Base-by-base conservation (phyloP, 2,797 vertebrate genomes). In the Eleutherodactylus coqui region DNA sequence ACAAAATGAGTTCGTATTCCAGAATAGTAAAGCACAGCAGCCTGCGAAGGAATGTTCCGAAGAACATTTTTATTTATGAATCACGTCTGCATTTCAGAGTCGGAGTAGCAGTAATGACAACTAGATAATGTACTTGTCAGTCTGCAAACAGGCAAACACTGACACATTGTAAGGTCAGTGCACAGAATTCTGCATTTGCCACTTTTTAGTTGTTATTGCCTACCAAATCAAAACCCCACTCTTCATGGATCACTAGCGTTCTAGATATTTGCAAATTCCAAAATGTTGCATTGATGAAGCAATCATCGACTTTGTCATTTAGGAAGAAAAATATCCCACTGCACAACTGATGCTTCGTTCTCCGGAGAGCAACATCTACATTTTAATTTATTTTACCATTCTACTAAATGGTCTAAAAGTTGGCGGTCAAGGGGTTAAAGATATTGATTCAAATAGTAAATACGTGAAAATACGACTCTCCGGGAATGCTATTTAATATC, bases 91-190 rank as follows among this genome's bases (percentile, higher is more conserved):
- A 80, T 69, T 51, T 67, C 21, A 24, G 10, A 49, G 24, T 32
- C 34, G 27, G n/a, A 70, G 79, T 70, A 34, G 43, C 21, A 53
- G 64, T 43, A 51, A 70, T 82, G 79, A 82, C 79, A 82, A 67
- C 43, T 69, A 82, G 64, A 82, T 82, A 82, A 82, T 82, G 79
- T 70, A 82, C 79, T 82, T 82, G 79, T 82, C 79, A 70, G 27
- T 69, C 64, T 49, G 62, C 62, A 69, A 51, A 51, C 79, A 53
- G 62, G 45, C 29, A 82, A 69, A 67, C 79, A 51, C 79, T 69
- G 62, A 60, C 45, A 51, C 27, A 17, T n/a, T 67, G 79, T 67
- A 82, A 70, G 79, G 79, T 82, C 79, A 82, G 29, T 53, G 79
- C 62, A 70, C 64, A 82, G 16, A 69, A 69, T 82, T 82, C 79